A percentile compares a stretch with the other conserved stretches of the same genome.
These are phyloP conservation scores for Antrozous pallidus DNA, from an alignment of 2,797 vertebrate genomes.

Conservation along the genomic window DNA sequence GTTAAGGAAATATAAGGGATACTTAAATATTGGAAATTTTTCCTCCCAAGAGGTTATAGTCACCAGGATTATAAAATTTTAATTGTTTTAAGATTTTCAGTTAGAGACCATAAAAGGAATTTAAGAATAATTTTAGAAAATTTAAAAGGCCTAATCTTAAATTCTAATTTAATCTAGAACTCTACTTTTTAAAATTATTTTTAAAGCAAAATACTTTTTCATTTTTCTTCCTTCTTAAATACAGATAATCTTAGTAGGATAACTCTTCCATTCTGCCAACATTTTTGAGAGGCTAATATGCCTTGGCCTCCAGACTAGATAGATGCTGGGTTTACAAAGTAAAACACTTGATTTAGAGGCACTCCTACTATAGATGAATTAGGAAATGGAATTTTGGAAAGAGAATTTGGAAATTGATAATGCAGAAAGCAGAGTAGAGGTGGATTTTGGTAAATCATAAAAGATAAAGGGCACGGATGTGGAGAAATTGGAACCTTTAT, in stretches of 20 bases:
- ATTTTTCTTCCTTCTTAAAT: background rate
- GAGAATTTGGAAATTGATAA: background rate
- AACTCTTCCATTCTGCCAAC: background rate
- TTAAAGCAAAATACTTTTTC: background rate
- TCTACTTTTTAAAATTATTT: background rate
- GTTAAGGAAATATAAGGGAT: background rate
- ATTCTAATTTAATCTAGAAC: conserved; percentile 24
- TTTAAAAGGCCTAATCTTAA: background rate
- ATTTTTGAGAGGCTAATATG: background rate
- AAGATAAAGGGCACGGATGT: background rate
- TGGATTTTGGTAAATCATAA: background rate
- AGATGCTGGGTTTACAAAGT: background rate
- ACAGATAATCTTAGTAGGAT: background rate
- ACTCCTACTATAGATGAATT: background rate
- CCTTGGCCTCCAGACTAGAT: background rate
- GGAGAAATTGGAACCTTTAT: background rate
- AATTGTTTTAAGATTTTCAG: background rate
- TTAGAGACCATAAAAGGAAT: conserved; percentile 1
- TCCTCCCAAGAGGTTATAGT: background rate
- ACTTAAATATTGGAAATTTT: conserved; percentile 3
- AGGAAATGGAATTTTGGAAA: background rate
- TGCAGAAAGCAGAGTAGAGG: background rate
- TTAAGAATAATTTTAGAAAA: background rate
- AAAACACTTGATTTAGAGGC: background rate
- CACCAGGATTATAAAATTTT: background rate